Conservation (phyloP, 1,140 invertebrate genomes). For the Drepana arcuata region DNA sequence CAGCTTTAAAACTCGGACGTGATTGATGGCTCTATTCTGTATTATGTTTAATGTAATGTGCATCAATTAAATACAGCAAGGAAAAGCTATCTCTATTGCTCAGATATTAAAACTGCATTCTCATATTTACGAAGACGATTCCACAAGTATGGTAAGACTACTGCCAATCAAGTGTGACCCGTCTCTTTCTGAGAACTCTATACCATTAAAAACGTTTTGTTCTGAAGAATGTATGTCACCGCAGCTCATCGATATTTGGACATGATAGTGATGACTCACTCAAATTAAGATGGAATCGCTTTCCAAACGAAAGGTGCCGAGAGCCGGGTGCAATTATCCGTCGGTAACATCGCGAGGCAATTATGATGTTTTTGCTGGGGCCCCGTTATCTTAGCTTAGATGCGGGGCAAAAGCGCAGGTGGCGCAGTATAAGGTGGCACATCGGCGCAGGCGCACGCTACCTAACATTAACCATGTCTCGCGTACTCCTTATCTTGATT, state of each 20-base stretch:
- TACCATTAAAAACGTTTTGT: neutral
- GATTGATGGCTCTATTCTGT: slow-evolving; percentile 10
- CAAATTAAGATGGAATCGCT: slow-evolving; percentile 52
- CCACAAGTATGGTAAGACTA: too few species aligned
- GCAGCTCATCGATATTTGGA: slow-evolving; percentile 22
- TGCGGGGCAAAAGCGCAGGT: slow-evolving; percentile 35
- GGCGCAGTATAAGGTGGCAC: slow-evolving; percentile 36
- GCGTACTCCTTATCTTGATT: slow-evolving; percentile 25
- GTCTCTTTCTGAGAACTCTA: neutral
- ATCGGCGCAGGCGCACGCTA: slow-evolving; percentile 38
- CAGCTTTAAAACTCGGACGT: slow-evolving; percentile 8
- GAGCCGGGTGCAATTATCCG: slow-evolving; percentile 54
- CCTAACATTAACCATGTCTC: slow-evolving; percentile 26
- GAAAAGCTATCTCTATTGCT: neutral
- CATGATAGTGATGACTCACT: slow-evolving; percentile 44
- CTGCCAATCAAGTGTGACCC: slow-evolving; percentile 12
- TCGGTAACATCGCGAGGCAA: slow-evolving; percentile 40
- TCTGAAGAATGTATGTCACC: slow-evolving; percentile 1
- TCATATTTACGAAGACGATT: neutral
- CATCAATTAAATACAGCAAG: neutral
- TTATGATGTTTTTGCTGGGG: slow-evolving; percentile 65
- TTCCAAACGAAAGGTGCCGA: slow-evolving; percentile 67
- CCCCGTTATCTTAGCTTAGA: slow-evolving; percentile 62
- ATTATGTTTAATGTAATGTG: neutral
- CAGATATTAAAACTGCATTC: neutral